Evolutionary conservation across 2,797 vertebrate species (phyloP), one percentile per base, ranked within the genome.

Genomic region (Lagorchestes hirsutus): DNA sequence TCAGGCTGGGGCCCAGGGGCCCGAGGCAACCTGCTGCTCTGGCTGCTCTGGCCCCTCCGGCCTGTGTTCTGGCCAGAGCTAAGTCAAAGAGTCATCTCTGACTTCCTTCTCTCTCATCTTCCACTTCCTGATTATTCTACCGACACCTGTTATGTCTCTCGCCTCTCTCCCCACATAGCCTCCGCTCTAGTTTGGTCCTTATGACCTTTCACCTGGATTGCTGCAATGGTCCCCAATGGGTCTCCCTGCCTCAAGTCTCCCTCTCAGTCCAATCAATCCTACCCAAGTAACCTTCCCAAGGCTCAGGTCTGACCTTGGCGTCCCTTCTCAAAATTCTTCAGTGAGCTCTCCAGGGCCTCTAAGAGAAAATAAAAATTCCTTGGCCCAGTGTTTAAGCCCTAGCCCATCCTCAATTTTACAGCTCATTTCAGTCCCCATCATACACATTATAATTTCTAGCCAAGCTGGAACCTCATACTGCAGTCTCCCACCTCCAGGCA

Each of bases 11-110:
- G 74, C 22, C 40, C 40, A 24, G 40, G 16, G 8, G 74, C 18
- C n/a, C 1, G 2, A 24, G 74, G 74, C 52, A 22, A 8, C 74
- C 10, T 46, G 16, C 67, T 40, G 16, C 13, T 74, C 13, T 0
- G 3, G 12, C 4, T 40, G 16, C 13, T 74, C 13, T 0, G 0
- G 12, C 4, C 59, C 62, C 34, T n/a, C 1, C 0, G 62, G 62
- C 16, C n/a, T 22, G 9, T 27, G 9, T 10, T 82, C 40, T 24
- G 40, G 22, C 40, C 74, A 82, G 22, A 10, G 74, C 18, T 24
- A 74, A n/a, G 16, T n/a, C 4, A 0, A n/a, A 40, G 14, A 74
- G 5, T n/a, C 62, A n/a, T 0, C 34, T n/a, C 16, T 74, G 34
- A 18, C 34, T n/a, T n/a, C 34, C 62, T n/a, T 67, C 34, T n/a